Base-by-base conservation (phyloP, 2,113 vertebrate species). In the Tachycineta bicolor region DNA sequence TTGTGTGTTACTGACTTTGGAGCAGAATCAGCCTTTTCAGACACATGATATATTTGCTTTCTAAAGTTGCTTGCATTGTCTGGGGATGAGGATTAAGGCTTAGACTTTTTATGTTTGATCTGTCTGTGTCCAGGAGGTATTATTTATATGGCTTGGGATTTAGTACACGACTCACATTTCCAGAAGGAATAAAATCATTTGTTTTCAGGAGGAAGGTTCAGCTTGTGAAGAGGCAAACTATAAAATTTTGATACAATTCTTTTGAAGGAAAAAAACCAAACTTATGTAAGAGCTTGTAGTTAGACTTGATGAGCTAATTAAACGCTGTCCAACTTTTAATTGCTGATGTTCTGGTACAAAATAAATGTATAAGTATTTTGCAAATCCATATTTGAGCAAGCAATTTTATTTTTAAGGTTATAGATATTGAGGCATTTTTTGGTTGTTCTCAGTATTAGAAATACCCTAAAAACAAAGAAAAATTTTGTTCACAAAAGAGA, bases 51-150 rank as follows among this genome's bases (percentile, higher is more conserved):
- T 55, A 55, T 96, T 80, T 96, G 84, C 79, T 88, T 91, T 90
- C 79, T 81, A 3, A 95, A 95, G 67, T 94, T 94, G 59, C 85
- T 50, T 28, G 50, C 87, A 41, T 92, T 96, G 87, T 95, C 87
- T 96, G 82, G 82, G 93, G 92, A 92, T 80, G 92, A 81, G 85
- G 92, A 96, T 96, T 97, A 94, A 95, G 83, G 84, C 70, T 95
- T 82, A 93, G 93, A 82, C 78, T 95, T 95, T 94, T 93, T 85
- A 49, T 93, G 89, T 97, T 96, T 96, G 93, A 95, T 96, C 91
- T 96, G 81, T 95, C 86, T 92, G 68, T 90, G 90, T 96, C 96
- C 94, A 94, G 93, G 59, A 96, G 90, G 93, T 94, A 88, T 93
- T 93, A 96, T 93, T 91, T 93, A 67, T 93, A 59, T 83, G 63